phyloP scores from a whole-genome alignment of 2,113 vertebrate genomes.

The Alexandromys fortis region DNA sequence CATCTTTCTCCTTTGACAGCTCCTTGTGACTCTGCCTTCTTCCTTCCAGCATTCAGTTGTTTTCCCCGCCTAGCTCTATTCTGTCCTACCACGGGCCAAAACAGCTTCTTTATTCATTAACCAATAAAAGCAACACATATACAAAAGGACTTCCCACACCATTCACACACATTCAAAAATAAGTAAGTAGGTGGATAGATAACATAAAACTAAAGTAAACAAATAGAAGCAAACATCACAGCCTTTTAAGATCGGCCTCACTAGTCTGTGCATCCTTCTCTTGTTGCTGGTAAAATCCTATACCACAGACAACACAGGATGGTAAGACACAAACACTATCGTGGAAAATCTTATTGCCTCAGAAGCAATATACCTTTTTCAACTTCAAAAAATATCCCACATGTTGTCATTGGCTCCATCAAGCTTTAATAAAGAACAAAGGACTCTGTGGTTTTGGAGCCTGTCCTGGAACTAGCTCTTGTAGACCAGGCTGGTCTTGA shows the following conservation, averaged over 20 bases:
- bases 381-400: neutral
- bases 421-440: neutral
- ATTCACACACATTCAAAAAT: neutral
- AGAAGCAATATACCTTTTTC: neutral
- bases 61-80: too few species aligned
- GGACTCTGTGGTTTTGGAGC: too few species aligned
- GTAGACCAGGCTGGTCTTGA: too few species aligned
- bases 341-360: neutral
- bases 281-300: neutral
- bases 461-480: too few species aligned
- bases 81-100: too few species aligned
- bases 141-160: neutral
- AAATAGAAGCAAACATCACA: neutral
- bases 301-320: neutral
- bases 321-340: neutral
- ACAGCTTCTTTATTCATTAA: too few species aligned
- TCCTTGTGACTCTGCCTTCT: too few species aligned
- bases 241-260: neutral
- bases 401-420: too few species aligned
- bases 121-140: too few species aligned
- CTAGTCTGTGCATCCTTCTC: neutral
- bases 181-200: neutral
- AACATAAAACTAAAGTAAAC: neutral
- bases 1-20: too few species aligned
- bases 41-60: too few species aligned